A percentile compares a stretch with the other conserved stretches of the same genome.
Evolutionary conservation across 2,113 vertebrate species (phyloP).

Genomic region (Planiliza haematocheilus): DNA sequence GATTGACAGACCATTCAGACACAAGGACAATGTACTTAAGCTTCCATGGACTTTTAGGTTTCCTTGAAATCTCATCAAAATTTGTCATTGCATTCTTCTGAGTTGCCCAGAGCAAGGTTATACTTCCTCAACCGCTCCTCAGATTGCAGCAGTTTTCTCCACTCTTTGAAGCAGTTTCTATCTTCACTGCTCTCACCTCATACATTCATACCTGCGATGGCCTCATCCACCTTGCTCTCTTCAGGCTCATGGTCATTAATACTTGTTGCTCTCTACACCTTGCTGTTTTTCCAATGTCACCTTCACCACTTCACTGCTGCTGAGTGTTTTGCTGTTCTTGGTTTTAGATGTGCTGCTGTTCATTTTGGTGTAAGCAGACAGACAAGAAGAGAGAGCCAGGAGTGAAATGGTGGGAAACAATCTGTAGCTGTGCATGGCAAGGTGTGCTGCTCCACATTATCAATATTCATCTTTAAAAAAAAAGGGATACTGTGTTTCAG

Average conservation of each 20-base stretch:
- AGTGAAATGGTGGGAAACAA: background rate
- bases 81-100: slow-evolving; percentile 9
- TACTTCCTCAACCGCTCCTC: slow-evolving; percentile 13
- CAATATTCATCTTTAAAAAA: background rate
- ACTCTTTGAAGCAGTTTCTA: slow-evolving; percentile 8
- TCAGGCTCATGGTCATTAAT: slow-evolving; percentile 12
- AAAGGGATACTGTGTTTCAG: too few relatives aligned
- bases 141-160: background rate
- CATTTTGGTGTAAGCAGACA: slow-evolving; percentile 10
- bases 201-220: background rate
- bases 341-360: slow-evolving; percentile 34
- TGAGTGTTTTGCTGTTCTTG: slow-evolving; percentile 23
- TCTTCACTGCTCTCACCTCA: background rate
- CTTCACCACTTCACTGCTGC: slow-evolving; percentile 19
- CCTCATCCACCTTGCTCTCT: slow-evolving; percentile 1
- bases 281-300: slow-evolving; percentile 15
- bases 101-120: slow-evolving; percentile 51
- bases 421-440: background rate
- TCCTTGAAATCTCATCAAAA: slow-evolving; percentile 56
- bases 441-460: background rate
- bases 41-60: slow-evolving; percentile 41
- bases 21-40: slow-evolving; percentile 50
- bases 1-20: too few relatives aligned
- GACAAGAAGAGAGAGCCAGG: background rate
- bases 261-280: slow-evolving; percentile 8